These are phyloP conservation scores for Trachelus iudaicus DNA, from an alignment of 2,888 invertebrate genomes.

Conservation along the genomic window DNA sequence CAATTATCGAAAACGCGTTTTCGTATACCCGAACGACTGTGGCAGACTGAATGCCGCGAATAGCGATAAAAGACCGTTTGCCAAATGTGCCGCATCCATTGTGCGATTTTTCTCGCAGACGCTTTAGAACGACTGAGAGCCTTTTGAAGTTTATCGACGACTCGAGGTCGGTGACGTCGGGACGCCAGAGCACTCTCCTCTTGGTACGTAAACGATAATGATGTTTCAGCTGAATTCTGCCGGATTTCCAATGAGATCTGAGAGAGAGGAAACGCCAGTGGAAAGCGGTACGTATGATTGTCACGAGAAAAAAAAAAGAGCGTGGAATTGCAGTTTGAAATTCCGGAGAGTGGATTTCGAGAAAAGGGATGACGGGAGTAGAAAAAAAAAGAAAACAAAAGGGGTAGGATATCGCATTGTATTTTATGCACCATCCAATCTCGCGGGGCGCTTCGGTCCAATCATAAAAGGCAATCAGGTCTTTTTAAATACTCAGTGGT, in stretches of 20 bases:
- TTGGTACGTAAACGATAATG: background rate
- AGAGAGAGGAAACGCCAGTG: background rate
- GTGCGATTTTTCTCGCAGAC: background rate
- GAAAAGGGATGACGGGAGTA: background rate
- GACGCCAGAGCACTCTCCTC: background rate
- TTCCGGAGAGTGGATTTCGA: background rate
- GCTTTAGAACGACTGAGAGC: background rate
- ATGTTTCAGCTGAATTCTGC: background rate
- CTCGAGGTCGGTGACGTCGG: background rate
- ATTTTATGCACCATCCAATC: conserved; percentile 54
- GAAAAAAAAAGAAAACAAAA: conserved; percentile 8
- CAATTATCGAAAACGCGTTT: conserved; percentile 63
- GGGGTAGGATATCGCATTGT: conserved; percentile 37
- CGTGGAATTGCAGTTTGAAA: background rate
- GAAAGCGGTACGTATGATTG: background rate
- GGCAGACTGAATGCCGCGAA: background rate
- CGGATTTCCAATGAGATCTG: background rate
- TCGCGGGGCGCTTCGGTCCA: conserved; percentile 44
- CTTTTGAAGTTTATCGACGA: background rate
- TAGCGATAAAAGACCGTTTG: background rate
- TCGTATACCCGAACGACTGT: conserved; percentile 30
- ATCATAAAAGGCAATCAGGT: conserved; percentile 53
- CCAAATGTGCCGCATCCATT: background rate
- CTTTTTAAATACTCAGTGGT: conserved; percentile 54
- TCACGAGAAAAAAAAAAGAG: background rate